phyloP scores from a whole-genome alignment of 2,113 vertebrate genomes.

The Tachysurus fulvidraco region DNA sequence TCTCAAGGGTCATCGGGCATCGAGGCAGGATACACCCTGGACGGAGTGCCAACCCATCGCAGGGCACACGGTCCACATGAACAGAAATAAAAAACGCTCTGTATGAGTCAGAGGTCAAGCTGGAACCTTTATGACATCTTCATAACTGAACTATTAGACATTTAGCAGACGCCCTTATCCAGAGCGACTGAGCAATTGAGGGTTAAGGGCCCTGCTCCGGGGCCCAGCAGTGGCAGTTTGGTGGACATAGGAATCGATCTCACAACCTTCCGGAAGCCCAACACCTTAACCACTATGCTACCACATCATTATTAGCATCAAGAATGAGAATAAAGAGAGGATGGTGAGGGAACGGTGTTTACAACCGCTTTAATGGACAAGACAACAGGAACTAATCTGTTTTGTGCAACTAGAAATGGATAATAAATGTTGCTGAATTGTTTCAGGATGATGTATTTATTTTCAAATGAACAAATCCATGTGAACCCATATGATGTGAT shows the following conservation, averaged over 20 bases:
- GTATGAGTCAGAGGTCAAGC: background rate
- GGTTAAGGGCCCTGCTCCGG: too few species aligned
- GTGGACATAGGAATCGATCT: too few species aligned
- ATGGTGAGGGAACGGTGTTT: background rate
- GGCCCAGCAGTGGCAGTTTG: too few species aligned
- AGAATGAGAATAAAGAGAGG: background rate
- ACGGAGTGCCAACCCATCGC: too few species aligned
- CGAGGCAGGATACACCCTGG: too few species aligned
- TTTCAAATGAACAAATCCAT: background rate
- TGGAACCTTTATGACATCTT: background rate
- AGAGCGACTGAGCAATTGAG: too few species aligned
- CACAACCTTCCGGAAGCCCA: too few species aligned
- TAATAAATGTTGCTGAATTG: background rate
- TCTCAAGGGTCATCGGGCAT: too few species aligned
- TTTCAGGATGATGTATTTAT: background rate
- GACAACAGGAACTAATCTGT: background rate
- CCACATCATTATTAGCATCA: too few species aligned
- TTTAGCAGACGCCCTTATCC: too few species aligned
- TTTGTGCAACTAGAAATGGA: background rate
- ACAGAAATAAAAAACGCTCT: background rate
- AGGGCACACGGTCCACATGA: too few species aligned
- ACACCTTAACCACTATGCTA: too few species aligned
- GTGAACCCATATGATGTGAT: background rate
- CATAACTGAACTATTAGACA: background rate
- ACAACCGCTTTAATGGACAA: background rate